Conservation (phyloP, 2,797 vertebrate genomes). For the Xiphophorus birchmanni region DNA sequence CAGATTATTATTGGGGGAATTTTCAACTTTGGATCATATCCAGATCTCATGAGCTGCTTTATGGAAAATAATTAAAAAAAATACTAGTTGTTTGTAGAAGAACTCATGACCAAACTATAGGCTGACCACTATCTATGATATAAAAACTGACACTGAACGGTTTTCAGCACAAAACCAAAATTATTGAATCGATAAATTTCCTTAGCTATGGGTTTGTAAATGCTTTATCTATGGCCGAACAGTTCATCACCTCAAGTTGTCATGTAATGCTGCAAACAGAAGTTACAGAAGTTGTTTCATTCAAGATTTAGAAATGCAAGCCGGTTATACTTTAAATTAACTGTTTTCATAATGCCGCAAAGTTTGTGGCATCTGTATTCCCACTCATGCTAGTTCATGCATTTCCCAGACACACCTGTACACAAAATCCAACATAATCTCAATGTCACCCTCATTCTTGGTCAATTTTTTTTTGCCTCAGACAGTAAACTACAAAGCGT, state of each 20-base stretch:
- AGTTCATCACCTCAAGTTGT: not conserved
- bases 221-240: not conserved
- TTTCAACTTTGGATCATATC: not conserved
- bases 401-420: not conserved
- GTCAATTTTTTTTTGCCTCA: not conserved
- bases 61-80: not conserved
- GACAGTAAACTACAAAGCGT: conserved; percentile 10
- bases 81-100: not conserved
- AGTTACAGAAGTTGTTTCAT: not conserved
- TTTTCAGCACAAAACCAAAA: not conserved
- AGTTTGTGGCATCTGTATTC: not conserved
- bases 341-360: not conserved
- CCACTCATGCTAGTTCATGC: not conserved
- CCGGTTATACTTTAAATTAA: not conserved
- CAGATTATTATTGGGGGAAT: not conserved
- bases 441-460: conserved; percentile 12
- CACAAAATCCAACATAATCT: not conserved
- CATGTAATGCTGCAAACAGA: not conserved
- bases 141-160: not conserved
- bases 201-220: not conserved
- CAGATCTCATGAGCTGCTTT: not conserved
- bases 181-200: not conserved
- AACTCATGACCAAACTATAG: not conserved
- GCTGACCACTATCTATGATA: not conserved
- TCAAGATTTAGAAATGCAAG: not conserved